Percentiles rank a stretch among this genome's conserved stretches.
Conservation (phyloP, 2,113 vertebrate species). For the Camelus bactrianus region DNA sequence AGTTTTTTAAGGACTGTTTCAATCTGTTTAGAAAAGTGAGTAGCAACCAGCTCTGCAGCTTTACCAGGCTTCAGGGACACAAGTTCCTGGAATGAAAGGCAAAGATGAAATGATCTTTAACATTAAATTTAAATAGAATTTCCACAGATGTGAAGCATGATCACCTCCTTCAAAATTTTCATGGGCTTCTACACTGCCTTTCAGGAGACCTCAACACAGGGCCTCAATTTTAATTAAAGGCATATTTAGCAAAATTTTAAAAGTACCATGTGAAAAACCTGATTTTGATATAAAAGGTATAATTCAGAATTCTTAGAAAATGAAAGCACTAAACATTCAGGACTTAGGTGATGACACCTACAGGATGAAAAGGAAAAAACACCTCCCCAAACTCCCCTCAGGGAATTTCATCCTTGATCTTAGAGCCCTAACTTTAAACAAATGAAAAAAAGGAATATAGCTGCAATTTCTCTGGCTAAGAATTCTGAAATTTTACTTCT, state of each 20-base stretch:
- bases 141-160: background rate
- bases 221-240: conserved; percentile 14
- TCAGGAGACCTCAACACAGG: background rate
- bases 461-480: conserved; percentile 45
- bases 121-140: background rate
- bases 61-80: conserved; percentile 92
- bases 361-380: background rate
- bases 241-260: conserved; percentile 27
- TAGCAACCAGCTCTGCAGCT: conserved; percentile 94
- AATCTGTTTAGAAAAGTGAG: conserved; percentile 92
- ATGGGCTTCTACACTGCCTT: background rate
- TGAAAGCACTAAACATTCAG: conserved; percentile 47
- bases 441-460: background rate
- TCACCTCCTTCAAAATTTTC: background rate
- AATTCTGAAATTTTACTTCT: conserved; percentile 35
- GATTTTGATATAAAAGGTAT: background rate
- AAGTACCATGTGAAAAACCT: background rate
- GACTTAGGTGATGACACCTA: background rate
- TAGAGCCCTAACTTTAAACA: conserved; percentile 34
- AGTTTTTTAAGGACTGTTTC: conserved; percentile 91
- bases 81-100: conserved; percentile 89
- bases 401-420: conserved; percentile 13
- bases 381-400: background rate
- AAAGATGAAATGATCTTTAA: conserved; percentile 39
- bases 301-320: conserved; percentile 53